phyloP scores from a whole-genome alignment of 2,888 invertebrate species.

The Tribolium freemani region DNA sequence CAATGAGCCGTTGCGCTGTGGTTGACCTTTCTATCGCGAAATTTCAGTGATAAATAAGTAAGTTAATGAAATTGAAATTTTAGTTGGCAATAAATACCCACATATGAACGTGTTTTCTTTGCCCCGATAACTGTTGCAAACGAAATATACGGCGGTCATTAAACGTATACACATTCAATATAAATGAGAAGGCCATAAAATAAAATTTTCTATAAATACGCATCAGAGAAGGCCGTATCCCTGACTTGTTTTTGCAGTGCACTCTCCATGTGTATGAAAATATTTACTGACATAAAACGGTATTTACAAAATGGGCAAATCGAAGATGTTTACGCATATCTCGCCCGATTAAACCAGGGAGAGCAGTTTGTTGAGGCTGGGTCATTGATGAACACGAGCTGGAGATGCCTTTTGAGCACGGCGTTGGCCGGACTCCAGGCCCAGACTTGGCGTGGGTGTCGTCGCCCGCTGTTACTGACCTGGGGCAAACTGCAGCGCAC shows the following conservation, averaged over 20 bases:
- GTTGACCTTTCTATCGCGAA: conserved; percentile 19
- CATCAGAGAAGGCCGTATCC: conserved; percentile 43
- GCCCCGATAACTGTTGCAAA: conserved; percentile 28
- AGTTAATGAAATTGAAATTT: conserved; percentile 39
- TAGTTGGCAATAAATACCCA: conserved; percentile 38
- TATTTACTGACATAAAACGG: conserved; percentile 41
- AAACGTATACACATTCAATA: conserved; percentile 42
- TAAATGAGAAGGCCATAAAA: conserved; percentile 44
- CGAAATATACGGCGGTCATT: conserved; percentile 43
- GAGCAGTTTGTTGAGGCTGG: conserved; percentile 3
- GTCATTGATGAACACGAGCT: conserved; percentile 14
- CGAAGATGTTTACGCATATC: conserved; percentile 38
- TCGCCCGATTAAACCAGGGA: conserved; percentile 24
- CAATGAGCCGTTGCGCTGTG: background rate
- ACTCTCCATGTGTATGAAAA: conserved; percentile 36
- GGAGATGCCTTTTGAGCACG: conserved; percentile 4
- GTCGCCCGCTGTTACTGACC: conserved; percentile 50
- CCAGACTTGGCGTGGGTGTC: conserved; percentile 42
- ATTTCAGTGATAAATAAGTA: conserved; percentile 32
- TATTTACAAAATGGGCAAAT: conserved; percentile 43
- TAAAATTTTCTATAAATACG: conserved; percentile 47
- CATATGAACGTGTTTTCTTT: conserved; percentile 39
- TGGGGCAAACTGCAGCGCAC: conserved; percentile 46
- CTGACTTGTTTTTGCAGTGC: conserved; percentile 44
- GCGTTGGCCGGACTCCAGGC: conserved; percentile 41